Conservation (phyloP, 2,888 invertebrate species). For the Deladenus siricidicola region DNA sequence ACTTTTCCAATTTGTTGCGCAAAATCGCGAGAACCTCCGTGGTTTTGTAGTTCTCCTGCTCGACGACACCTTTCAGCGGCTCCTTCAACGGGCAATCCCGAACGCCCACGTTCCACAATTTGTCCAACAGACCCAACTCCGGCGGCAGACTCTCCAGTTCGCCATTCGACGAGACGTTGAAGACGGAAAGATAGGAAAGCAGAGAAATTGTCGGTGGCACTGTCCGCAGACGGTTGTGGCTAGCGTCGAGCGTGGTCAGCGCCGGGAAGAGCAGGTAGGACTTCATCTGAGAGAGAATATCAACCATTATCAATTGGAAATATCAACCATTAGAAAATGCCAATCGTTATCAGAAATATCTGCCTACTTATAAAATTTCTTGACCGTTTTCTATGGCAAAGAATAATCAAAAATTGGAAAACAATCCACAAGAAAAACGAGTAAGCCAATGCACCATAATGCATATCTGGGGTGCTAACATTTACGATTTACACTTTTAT, state of each 20-base stretch:
- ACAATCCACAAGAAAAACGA: too few species aligned
- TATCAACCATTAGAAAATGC: too few species aligned
- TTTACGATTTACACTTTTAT: too few species aligned
- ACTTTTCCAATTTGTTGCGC: slow-evolving; percentile 63
- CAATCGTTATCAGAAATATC: slow-evolving; percentile 6
- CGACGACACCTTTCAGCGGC: slow-evolving; percentile 80
- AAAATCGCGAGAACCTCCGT: slow-evolving; percentile 85
- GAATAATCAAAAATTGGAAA: too few species aligned
- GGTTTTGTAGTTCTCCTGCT: slow-evolving; percentile 81
- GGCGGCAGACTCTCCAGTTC: slow-evolving; percentile 66
- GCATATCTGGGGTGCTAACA: too few species aligned
- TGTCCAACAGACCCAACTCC: slow-evolving; percentile 82
- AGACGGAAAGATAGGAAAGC: slow-evolving; percentile 77
- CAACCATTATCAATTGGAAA: background rate
- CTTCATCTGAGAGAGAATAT: slow-evolving; percentile 15
- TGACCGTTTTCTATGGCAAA: too few species aligned
- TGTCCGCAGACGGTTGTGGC: slow-evolving; percentile 71
- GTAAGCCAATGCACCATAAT: too few species aligned
- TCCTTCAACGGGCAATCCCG: slow-evolving; percentile 71
- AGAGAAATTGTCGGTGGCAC: slow-evolving; percentile 74
- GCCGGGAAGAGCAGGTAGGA: slow-evolving; percentile 72
- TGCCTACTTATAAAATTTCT: background rate
- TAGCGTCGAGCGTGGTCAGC: slow-evolving; percentile 86
- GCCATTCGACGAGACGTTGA: slow-evolving; percentile 79
- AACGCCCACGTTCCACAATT: slow-evolving; percentile 92